A percentile compares a stretch with the other conserved stretches of the same genome.
phyloP scores from a whole-genome alignment of 2,113 vertebrate species.

The Proteles cristata region DNA sequence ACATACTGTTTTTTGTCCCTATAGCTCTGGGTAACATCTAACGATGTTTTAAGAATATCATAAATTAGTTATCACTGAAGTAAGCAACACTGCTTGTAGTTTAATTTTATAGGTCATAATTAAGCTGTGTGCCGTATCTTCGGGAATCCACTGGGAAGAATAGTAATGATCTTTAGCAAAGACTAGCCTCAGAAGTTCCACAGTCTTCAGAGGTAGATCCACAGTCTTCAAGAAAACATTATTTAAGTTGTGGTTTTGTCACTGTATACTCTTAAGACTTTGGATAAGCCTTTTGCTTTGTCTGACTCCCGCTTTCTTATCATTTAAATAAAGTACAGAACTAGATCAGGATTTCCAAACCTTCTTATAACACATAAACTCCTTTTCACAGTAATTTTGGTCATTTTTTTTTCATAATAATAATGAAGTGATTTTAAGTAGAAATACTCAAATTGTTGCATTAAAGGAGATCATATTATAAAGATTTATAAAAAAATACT shows the following conservation, averaged over 20 bases:
- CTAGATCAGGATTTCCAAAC: background rate
- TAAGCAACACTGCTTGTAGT: background rate
- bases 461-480: background rate
- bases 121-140: background rate
- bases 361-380: background rate
- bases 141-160: background rate
- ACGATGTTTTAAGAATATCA: background rate
- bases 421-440: background rate
- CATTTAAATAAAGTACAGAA: background rate
- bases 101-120: background rate
- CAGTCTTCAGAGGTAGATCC: background rate
- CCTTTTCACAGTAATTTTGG: background rate
- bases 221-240: background rate
- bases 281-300: background rate
- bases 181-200: background rate
- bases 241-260: background rate
- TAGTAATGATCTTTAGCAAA: background rate
- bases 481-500: background rate
- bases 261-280: background rate
- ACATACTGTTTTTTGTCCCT: background rate
- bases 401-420: background rate
- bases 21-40: background rate
- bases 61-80: background rate
- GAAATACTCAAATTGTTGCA: background rate
- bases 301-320: background rate